phyloP scores from a whole-genome alignment of 2,888 invertebrate genomes.

The Orthosia gothica region DNA sequence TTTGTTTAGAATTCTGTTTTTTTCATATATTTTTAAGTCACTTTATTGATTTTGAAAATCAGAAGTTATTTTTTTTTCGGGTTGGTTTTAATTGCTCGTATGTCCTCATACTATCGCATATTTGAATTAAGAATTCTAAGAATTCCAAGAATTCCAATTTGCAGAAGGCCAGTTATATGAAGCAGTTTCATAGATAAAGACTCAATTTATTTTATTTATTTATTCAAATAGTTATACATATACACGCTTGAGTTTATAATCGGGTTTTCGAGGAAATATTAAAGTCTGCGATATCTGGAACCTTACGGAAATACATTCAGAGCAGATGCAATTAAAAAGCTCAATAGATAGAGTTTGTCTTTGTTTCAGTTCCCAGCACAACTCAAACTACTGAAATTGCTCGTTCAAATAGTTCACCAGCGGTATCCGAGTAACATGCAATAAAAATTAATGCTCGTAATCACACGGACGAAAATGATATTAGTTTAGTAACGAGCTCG shows the following conservation, averaged over 20 bases:
- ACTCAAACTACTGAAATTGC: neutral
- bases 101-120: too few relatives aligned
- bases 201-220: too few relatives aligned
- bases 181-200: too few relatives aligned
- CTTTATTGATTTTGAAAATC: too few relatives aligned
- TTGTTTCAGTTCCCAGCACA: conserved; percentile 1
- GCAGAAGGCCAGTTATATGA: too few relatives aligned
- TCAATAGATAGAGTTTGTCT: neutral
- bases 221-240: neutral
- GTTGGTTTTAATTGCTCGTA: too few relatives aligned
- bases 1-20: too few relatives aligned
- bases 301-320: neutral
- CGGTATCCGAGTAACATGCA: conserved; percentile 3
- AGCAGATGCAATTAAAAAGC: neutral
- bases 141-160: too few relatives aligned
- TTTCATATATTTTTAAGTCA: too few relatives aligned
- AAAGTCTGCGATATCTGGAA: too few relatives aligned
- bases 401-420: conserved; percentile 3
- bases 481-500: conserved; percentile 39
- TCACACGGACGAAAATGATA: conserved; percentile 35
- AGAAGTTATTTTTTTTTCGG: too few relatives aligned
- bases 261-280: neutral
- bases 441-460: conserved; percentile 40
- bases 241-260: neutral
- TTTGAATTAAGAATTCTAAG: too few relatives aligned